These are phyloP conservation scores for Aptenodytes forsteri DNA, from an alignment of 2,113 vertebrate species.

Conservation along the genomic window DNA sequence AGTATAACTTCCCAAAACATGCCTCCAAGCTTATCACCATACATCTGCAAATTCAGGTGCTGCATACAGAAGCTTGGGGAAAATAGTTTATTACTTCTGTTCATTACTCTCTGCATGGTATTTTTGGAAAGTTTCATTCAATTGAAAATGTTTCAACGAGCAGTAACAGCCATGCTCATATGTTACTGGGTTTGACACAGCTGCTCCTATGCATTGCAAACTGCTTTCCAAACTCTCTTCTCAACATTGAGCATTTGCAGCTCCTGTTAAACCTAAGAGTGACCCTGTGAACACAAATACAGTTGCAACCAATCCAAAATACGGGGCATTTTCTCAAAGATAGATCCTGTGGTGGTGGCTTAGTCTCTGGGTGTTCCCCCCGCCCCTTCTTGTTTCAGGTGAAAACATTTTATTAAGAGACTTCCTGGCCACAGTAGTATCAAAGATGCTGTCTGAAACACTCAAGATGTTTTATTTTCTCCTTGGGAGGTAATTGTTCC, in stretches of 20 bases:
- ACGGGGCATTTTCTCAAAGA: neutral
- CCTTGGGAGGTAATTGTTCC: neutral
- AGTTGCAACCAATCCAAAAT: neutral
- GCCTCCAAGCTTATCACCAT: neutral
- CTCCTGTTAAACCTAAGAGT: neutral
- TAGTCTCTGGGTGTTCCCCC: neutral
- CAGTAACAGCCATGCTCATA: neutral
- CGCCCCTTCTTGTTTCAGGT: accelerated
- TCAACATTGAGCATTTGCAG: accelerated
- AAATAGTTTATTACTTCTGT: neutral
- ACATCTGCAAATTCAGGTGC: neutral
- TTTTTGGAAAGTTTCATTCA: neutral
- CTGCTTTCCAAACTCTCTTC: neutral
- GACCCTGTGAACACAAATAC: neutral
- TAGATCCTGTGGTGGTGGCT: neutral
- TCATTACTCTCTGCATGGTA: neutral
- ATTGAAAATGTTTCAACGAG: accelerated
- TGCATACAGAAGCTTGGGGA: neutral
- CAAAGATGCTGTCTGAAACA: neutral
- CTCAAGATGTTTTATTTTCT: neutral
- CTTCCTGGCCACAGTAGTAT: neutral
- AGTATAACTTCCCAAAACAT: neutral
- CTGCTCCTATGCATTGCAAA: neutral
- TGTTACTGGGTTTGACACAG: neutral
- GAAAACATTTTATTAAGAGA: neutral